These are phyloP conservation scores for Bos taurus DNA, from an alignment of 2,113 vertebrate species.

Conservation along the genomic window ARS-UCD2.0 NC_037333.1:38813001-38813500, in stretches of 20 bases:
- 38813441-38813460: background rate
- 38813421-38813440: background rate
- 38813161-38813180: background rate
- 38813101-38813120: background rate
- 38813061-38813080: background rate
- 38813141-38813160: constrained; percentile 14
- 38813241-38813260: background rate
- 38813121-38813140: constrained; percentile 29
- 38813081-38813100: background rate
- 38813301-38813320: background rate
- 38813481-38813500: background rate
- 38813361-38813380: background rate
- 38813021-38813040: background rate
- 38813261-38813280: background rate
- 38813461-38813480: background rate
- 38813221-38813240: background rate
- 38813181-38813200: background rate
- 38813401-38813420: background rate
- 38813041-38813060: background rate
- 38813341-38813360: background rate
- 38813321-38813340: background rate
- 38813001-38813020: constrained; percentile 3
- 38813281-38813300: background rate
- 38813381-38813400: background rate
- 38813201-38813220: constrained; percentile 10